These are phyloP conservation scores for Drosophila jambulina DNA, from an alignment of 1,140 invertebrate genomes.

Conservation along the genomic window DNA sequence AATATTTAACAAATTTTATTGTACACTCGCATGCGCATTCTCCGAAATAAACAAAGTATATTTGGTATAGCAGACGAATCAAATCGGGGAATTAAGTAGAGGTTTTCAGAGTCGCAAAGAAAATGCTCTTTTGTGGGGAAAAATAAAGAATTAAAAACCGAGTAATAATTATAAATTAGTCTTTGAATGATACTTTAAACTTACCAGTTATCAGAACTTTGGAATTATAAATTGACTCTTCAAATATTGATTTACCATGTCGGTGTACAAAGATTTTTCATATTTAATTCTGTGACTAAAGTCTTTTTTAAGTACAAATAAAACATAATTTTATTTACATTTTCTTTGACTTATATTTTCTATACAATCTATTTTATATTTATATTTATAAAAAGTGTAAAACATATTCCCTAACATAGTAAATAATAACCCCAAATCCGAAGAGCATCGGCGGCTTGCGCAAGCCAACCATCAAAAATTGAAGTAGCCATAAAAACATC, in stretches of 20 bases:
- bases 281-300: no score
- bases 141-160: background rate
- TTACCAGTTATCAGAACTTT: no score
- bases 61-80: conserved; percentile 8
- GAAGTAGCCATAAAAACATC: conserved; percentile 75
- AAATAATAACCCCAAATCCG: conserved; percentile 3
- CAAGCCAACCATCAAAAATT: conserved; percentile 63
- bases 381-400: background rate
- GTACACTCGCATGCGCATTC: conserved; percentile 73
- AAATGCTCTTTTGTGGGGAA: background rate
- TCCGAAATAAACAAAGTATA: conserved; percentile 31
- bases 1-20: conserved; percentile 79
- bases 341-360: no score
- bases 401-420: background rate
- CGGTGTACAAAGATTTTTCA: no score
- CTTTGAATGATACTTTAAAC: no score
- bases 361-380: no score
- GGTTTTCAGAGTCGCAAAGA: background rate
- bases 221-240: no score
- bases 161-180: background rate
- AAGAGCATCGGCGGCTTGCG: conserved; percentile 22
- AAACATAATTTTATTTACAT: no score
- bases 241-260: no score
- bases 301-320: no score
- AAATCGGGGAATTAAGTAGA: background rate